Percentiles rank a stretch among this genome's conserved stretches.
phyloP scores from a whole-genome alignment of 2,113 vertebrate genomes.

The Solea senegalensis region DNA sequence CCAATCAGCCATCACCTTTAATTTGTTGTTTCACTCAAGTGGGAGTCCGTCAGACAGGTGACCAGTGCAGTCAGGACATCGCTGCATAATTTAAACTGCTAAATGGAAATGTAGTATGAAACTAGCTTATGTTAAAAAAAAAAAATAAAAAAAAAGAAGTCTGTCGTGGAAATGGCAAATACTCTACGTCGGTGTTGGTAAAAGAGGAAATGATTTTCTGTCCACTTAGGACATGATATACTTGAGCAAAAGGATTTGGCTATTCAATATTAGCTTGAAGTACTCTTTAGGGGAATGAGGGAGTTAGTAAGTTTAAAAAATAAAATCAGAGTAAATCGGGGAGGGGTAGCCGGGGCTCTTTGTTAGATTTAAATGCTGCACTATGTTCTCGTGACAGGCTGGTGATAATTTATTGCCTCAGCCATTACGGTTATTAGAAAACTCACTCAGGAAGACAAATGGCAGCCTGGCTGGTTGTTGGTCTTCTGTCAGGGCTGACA shows the following conservation, averaged over 20 bases:
- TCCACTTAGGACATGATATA: constrained; percentile 59
- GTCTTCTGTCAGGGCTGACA: constrained; percentile 73
- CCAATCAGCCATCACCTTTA: constrained; percentile 41
- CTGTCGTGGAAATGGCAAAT: constrained; percentile 45
- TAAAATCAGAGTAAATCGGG: constrained; percentile 53
- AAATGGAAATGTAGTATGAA: constrained; percentile 27
- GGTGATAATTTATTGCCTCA: constrained; percentile 75
- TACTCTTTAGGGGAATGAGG: constrained; percentile 52
- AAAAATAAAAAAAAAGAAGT: background rate
- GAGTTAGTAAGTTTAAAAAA: constrained; percentile 63
- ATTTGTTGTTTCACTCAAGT: background rate
- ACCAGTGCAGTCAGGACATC: constrained; percentile 39
- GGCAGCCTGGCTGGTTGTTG: constrained; percentile 58
- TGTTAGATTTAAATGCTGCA: constrained; percentile 79
- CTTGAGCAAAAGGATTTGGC: constrained; percentile 30
- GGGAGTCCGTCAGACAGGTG: constrained; percentile 31
- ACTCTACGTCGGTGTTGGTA: constrained; percentile 28
- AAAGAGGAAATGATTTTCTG: constrained; percentile 37
- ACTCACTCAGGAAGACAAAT: constrained; percentile 81
- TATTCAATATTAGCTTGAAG: constrained; percentile 53
- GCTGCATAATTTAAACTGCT: constrained; percentile 67
- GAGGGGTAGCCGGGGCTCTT: constrained; percentile 45
- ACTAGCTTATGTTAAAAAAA: constrained; percentile 28
- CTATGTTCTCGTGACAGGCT: constrained; percentile 71
- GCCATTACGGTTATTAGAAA: constrained; percentile 83